A percentile compares a stretch with the other conserved stretches of the same genome.
Conservation (phyloP, 2,888 invertebrate genomes). For the Euproctis similis region DNA sequence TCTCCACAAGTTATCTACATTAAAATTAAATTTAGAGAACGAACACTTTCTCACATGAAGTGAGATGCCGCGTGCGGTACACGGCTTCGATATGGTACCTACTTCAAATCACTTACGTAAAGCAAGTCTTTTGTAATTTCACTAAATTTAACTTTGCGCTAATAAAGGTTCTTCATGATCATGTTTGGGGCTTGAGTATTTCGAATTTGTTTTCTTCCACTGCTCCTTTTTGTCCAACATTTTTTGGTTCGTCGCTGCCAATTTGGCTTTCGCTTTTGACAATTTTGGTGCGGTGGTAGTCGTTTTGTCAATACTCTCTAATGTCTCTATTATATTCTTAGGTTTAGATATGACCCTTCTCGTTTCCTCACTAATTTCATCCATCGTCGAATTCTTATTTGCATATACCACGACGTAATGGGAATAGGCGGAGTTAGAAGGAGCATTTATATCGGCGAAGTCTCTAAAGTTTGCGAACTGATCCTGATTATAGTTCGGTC, state of each 20-base stretch:
- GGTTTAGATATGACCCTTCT: conserved; percentile 72
- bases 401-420: conserved; percentile 90
- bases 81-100: conserved; percentile 16
- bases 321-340: conserved; percentile 89
- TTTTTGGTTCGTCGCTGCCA: conserved; percentile 70
- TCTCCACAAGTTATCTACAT: conserved; percentile 31
- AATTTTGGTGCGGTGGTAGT: conserved; percentile 60
- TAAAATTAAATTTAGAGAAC: conserved; percentile 52
- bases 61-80: conserved; percentile 33
- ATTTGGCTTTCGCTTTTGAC: conserved; percentile 80
- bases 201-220: conserved; percentile 60
- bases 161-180: conserved; percentile 79
- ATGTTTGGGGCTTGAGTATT: conserved; percentile 51
- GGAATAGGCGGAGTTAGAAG: conserved; percentile 86
- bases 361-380: conserved; percentile 65
- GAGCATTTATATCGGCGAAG: conserved; percentile 92
- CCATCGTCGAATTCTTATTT: conserved; percentile 83
- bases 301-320: conserved; percentile 81
- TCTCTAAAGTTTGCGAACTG: conserved; percentile 93
- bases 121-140: conserved; percentile 59
- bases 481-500: conserved; percentile 85
- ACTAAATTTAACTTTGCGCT: conserved; percentile 79
- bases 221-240: conserved; percentile 58
- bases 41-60: conserved; percentile 40
- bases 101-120: conserved; percentile 53